These are phyloP conservation scores for Ptychoptera albimana DNA, from an alignment of 2,888 invertebrate genomes.

Conservation along the genomic window DNA sequence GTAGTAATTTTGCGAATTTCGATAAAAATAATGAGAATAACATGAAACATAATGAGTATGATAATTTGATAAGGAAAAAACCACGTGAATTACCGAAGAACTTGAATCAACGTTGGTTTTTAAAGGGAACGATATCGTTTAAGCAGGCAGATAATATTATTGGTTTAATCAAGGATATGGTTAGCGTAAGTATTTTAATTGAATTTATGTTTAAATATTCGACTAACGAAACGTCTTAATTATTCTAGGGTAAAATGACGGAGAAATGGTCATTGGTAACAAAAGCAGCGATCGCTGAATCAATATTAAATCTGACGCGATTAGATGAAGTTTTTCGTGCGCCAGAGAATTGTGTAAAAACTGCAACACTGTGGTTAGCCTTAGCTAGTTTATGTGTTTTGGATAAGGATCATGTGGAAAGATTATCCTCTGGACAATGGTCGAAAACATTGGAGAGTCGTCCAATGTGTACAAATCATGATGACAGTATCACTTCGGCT, in stretches of 20 bases:
- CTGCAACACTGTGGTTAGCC: constrained; percentile 81
- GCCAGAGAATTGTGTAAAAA: constrained; percentile 63
- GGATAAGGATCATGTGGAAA: constrained; percentile 78
- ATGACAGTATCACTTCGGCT: constrained; percentile 84
- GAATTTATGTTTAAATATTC: constrained; percentile 2
- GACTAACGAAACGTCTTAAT: background rate
- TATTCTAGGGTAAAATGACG: constrained; percentile 62
- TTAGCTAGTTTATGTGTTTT: constrained; percentile 86
- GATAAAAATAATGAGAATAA: background rate
- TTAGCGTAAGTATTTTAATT: constrained; percentile 48
- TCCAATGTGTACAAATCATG: constrained; percentile 88
- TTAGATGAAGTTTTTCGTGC: constrained; percentile 58
- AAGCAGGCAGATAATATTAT: constrained; percentile 82
- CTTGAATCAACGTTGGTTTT: constrained; percentile 56
- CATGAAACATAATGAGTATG: background rate
- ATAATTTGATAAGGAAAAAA: constrained; percentile 11
- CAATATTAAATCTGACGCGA: constrained; percentile 68
- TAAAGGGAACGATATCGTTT: constrained; percentile 66
- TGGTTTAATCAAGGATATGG: constrained; percentile 78
- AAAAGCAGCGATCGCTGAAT: constrained; percentile 74
- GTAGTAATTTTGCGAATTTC: background rate
- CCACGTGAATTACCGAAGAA: constrained; percentile 19
- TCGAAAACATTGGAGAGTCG: constrained; percentile 43
- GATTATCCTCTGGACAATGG: constrained; percentile 65
- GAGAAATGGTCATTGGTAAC: constrained; percentile 75